phyloP scores from a whole-genome alignment of 2,888 invertebrate genomes.

The Caenorhabditis sulstoni region DNA sequence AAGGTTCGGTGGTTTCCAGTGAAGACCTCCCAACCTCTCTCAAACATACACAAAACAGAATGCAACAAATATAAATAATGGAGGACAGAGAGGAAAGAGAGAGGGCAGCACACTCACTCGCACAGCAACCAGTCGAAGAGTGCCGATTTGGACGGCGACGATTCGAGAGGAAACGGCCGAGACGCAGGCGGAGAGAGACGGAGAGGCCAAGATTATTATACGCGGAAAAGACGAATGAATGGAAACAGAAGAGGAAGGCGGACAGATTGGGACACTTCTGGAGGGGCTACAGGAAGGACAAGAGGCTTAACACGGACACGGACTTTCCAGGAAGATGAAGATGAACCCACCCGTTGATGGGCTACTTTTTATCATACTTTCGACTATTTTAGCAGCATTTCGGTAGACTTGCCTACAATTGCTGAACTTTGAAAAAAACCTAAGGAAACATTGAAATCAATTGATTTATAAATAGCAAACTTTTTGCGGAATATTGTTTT shows the following conservation, averaged over 20 bases:
- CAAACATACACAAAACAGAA: conserved; percentile 37
- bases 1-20: conserved; percentile 18
- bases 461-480: too few relatives aligned
- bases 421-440: too few relatives aligned
- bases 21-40: conserved; percentile 36
- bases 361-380: too few relatives aligned
- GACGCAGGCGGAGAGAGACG: conserved; percentile 35
- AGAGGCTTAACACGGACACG: background rate
- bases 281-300: background rate
- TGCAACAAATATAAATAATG: conserved; percentile 57
- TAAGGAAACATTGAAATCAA: too few relatives aligned
- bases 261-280: conserved; percentile 21
- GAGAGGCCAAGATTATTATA: conserved; percentile 37
- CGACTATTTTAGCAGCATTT: too few relatives aligned
- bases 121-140: conserved; percentile 53
- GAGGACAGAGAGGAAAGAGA: conserved; percentile 34
- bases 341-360: too few relatives aligned
- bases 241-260: background rate
- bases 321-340: too few relatives aligned
- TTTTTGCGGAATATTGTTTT: too few relatives aligned
- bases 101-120: conserved; percentile 37
- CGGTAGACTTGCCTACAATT: too few relatives aligned
- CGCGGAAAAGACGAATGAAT: conserved; percentile 3
- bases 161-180: conserved; percentile 30
- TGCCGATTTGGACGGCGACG: conserved; percentile 42